A percentile compares a stretch with the other conserved stretches of the same genome.
These are phyloP conservation scores for Drosophila lacicola DNA, from an alignment of 2,888 invertebrate genomes.

Conservation along the genomic window DNA sequence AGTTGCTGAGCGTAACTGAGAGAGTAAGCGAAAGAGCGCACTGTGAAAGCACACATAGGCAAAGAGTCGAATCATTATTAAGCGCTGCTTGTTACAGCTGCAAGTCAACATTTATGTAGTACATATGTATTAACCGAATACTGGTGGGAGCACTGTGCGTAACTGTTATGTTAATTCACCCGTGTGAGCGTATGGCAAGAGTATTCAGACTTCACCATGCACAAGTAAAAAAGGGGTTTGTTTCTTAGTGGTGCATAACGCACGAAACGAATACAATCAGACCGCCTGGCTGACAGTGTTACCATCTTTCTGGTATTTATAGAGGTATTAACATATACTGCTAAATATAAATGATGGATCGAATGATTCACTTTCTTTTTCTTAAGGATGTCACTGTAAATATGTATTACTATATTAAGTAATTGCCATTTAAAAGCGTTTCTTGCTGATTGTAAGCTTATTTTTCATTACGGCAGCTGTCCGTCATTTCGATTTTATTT, in stretches of 20 bases:
- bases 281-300: too few relatives aligned
- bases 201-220: conserved; percentile 1
- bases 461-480: conserved; percentile 9
- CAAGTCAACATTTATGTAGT: neutral
- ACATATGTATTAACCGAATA: too few relatives aligned
- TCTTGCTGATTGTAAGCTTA: neutral
- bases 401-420: neutral
- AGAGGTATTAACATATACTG: too few relatives aligned
- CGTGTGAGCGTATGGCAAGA: neutral
- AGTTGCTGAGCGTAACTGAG: neutral
- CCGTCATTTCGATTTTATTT: conserved; percentile 30
- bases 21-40: neutral
- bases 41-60: neutral
- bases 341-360: too few relatives aligned
- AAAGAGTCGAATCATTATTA: conserved; percentile 3
- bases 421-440: neutral
- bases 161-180: too few relatives aligned
- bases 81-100: conserved; percentile 1
- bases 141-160: too few relatives aligned
- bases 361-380: too few relatives aligned
- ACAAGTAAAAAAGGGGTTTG: too few relatives aligned
- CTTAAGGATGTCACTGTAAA: neutral
- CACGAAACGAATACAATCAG: neutral
- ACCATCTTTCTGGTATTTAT: too few relatives aligned
- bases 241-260: neutral